Percentiles rank a stretch among this genome's conserved stretches.
These are phyloP conservation scores for Trypoxylon attenuatum DNA, from an alignment of 2,888 invertebrate genomes.

Conservation along the genomic window DNA sequence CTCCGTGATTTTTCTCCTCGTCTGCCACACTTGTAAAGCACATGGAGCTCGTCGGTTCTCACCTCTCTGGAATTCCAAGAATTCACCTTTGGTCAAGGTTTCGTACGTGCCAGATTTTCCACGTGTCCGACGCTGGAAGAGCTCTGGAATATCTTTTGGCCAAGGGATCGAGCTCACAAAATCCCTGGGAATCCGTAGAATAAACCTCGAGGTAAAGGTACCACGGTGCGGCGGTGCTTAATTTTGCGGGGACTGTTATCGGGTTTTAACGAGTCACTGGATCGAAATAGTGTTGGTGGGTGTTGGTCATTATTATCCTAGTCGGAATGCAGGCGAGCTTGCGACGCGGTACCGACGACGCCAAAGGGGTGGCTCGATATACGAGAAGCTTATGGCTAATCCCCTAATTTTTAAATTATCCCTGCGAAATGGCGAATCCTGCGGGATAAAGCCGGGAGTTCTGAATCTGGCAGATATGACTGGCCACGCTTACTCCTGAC, in stretches of 20 bases:
- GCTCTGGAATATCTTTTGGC: constrained; percentile 10
- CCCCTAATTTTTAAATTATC: constrained; percentile 62
- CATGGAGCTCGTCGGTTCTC: constrained; percentile 28
- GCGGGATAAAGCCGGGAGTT: constrained; percentile 48
- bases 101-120: constrained; percentile 30
- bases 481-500: constrained; percentile 58
- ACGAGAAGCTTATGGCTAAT: constrained; percentile 48
- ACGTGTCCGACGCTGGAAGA: not conserved
- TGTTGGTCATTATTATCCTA: constrained; percentile 36
- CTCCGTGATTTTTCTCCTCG: constrained; percentile 29
- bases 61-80: constrained; percentile 18
- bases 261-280: constrained; percentile 30
- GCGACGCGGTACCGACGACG: constrained; percentile 20
- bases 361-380: constrained; percentile 37
- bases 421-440: constrained; percentile 44
- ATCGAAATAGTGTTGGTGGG: constrained; percentile 28
- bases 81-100: constrained; percentile 26
- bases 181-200: no score
- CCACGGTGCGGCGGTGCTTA: not conserved
- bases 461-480: constrained; percentile 63
- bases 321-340: constrained; percentile 18
- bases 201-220: no score
- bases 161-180: no score
- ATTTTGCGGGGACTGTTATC: constrained; percentile 19
- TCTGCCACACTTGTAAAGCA: no score